Base-by-base conservation (phyloP, 2,797 vertebrate genomes). In the Jordanella pulchra region DNA sequence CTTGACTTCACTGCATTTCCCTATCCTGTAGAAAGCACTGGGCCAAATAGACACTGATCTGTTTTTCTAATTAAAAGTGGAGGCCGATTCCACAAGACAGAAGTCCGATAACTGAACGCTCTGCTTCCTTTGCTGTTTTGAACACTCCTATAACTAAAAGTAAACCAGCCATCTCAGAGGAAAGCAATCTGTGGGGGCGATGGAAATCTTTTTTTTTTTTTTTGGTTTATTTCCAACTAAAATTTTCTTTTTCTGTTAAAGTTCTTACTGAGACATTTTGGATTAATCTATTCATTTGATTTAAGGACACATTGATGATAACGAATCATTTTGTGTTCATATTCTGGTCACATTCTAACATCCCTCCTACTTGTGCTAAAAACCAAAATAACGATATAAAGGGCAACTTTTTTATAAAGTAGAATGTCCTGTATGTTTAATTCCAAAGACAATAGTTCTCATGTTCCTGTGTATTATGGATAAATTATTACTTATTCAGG, bases 31-130 rank as follows among this genome's bases (percentile, higher is more conserved):
- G 18, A 60, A 60, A 60, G 30, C 18, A 39, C 3, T 3, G 30
- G 21, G 21, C 1, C 23, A 35, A 61, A 32, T 42, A 15, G 60
- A 25, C 32, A 14, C 5, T 63, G 35, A 63, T 63, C 12, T 63
- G 23, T 7, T 63, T 61, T 63, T 5, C 60, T 42, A 63, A 63
- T 63, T 63, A 63, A n/a, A 39, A n/a, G 32, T 63, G 35, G 35
- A 63, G 35, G 60, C 60, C 42, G 60, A 21, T 42, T 63, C 23
- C 35, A 63, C 32, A n/a, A n/a, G 12, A 42, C 21, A 63, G 13
- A 23, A 42, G 21, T 63, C n/a, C 12, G 5, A 23, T 6, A 35
- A 63, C 60, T 15, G 60, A 42, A 25, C 14, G 23, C 35, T 42
- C 60, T 63, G 21, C 58, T 39, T 61, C 55, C 7, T 7, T 13